A percentile compares a stretch with the other conserved stretches of the same genome.
phyloP scores from a whole-genome alignment of 2,888 invertebrate species.

The Drosophila merina region DNA sequence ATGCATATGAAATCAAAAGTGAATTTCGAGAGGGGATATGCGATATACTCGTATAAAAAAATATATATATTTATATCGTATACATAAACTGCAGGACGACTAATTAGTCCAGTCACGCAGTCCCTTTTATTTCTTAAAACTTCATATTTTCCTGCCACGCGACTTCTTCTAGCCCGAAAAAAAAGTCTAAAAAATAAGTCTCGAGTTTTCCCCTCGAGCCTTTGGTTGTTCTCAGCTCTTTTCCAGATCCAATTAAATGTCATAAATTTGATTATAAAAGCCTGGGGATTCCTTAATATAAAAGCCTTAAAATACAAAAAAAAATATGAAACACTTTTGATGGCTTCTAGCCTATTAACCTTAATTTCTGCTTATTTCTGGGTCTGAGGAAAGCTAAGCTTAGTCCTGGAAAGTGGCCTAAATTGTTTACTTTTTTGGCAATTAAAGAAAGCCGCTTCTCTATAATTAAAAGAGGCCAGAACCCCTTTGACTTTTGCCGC shows the following conservation, averaged over 20 bases:
- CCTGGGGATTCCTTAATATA: not conserved
- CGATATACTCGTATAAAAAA: conserved; percentile 2
- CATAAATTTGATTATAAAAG: conserved; percentile 66
- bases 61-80: not conserved
- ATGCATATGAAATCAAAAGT: conserved; percentile 79
- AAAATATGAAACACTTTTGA: conserved; percentile 1
- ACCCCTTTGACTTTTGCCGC: conserved; percentile 48
- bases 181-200: not conserved
- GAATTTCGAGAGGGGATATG: conserved; percentile 63
- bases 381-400: too few species aligned
- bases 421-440: conserved; percentile 23
- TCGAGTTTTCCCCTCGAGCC: not conserved
- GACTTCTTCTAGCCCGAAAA: conserved; percentile 22
- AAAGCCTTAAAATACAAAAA: not conserved
- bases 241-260: conserved; percentile 59
- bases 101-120: conserved; percentile 72
- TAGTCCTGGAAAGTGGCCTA: not conserved
- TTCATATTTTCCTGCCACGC: conserved; percentile 24
- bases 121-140: conserved; percentile 24
- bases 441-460: conserved; percentile 46
- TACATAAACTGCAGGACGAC: conserved; percentile 16
- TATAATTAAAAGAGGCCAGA: conserved; percentile 57
- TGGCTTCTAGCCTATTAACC: not conserved
- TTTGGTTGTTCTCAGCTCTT: conserved; percentile 27
- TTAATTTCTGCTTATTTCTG: not conserved